These are phyloP conservation scores for Odontophorus gujanensis DNA, from an alignment of 2,113 vertebrate genomes.

Conservation along the genomic window DNA sequence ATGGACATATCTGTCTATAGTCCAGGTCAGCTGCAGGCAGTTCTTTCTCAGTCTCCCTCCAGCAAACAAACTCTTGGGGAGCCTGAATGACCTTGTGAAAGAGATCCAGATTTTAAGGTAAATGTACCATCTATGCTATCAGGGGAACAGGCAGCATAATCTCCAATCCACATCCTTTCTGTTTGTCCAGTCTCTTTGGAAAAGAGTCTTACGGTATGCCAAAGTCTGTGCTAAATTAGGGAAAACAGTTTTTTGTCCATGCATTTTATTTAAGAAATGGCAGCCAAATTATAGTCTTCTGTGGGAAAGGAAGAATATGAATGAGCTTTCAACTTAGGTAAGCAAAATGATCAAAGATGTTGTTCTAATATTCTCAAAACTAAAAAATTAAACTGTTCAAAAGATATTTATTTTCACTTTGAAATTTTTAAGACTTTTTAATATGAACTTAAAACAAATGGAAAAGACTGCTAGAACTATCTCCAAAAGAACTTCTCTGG, in stretches of 20 bases:
- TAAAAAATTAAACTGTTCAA: neutral
- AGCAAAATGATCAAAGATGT: neutral
- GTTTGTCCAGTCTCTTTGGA: neutral
- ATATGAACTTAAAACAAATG: neutral
- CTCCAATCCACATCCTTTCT: neutral
- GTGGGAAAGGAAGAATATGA: neutral
- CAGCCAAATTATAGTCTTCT: neutral
- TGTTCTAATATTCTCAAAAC: neutral
- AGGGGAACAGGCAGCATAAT: neutral
- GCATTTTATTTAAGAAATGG: neutral
- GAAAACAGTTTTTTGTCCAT: accelerated
- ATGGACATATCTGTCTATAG: accelerated
- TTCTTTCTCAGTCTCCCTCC: neutral
- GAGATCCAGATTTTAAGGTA: neutral
- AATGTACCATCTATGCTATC: neutral
- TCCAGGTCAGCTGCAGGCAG: neutral
- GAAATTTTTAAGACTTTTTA: neutral
- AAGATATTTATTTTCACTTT: neutral
- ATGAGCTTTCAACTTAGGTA: neutral
- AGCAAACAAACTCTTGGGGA: neutral
- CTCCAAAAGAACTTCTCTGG: neutral
- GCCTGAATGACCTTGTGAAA: neutral
- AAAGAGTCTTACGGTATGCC: neutral
- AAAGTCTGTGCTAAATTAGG: neutral
- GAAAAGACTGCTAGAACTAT: neutral